phyloP scores from a whole-genome alignment of 1,140 invertebrate species.

The Drosophila sulfurigaster region DNA sequence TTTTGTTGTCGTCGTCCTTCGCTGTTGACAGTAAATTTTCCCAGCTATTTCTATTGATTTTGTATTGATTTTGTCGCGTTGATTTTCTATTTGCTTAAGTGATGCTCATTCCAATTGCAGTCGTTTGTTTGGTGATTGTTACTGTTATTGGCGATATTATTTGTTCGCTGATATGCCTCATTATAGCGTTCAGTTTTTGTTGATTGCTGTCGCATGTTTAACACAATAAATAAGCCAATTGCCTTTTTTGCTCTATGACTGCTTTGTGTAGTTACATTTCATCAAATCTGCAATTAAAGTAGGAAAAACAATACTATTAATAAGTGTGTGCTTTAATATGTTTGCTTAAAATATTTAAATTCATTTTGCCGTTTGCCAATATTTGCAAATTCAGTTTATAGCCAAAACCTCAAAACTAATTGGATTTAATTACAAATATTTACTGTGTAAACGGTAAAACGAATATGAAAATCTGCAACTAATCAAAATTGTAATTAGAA shows the following conservation, averaged over 20 bases:
- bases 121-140: slow-evolving; percentile 40
- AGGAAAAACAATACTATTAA: neutral
- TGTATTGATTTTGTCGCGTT: slow-evolving; percentile 74
- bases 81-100: slow-evolving; percentile 81
- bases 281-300: slow-evolving; percentile 14
- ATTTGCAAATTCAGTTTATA: neutral
- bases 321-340: no score
- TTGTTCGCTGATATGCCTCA: slow-evolving; percentile 76
- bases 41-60: slow-evolving; percentile 77
- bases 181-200: slow-evolving; percentile 62
- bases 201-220: slow-evolving; percentile 66
- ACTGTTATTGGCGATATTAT: slow-evolving; percentile 58
- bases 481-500: neutral
- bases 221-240: slow-evolving; percentile 24
- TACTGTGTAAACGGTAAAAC: neutral
- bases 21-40: slow-evolving; percentile 68
- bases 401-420: neutral
- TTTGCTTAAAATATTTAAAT: neutral
- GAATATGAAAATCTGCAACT: neutral
- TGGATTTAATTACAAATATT: neutral
- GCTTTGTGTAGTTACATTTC: slow-evolving; percentile 17
- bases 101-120: slow-evolving; percentile 53
- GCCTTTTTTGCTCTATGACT: neutral
- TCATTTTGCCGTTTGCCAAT: no score
- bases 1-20: slow-evolving; percentile 38